Evolutionary conservation across 2,797 vertebrate genomes (phyloP).

Genomic region (Selene dorsalis): DNA sequence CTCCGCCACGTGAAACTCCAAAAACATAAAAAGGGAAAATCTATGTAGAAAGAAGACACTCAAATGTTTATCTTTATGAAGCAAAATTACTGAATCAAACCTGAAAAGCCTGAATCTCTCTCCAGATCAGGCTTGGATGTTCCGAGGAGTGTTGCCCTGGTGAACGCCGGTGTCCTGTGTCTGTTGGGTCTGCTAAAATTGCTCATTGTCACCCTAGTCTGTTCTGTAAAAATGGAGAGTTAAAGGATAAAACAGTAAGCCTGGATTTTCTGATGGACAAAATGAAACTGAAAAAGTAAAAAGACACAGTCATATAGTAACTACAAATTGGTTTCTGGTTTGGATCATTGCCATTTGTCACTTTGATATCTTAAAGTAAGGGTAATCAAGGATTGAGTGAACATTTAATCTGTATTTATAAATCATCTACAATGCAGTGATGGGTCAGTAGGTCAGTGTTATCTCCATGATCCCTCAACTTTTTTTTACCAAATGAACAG

Average conservation of each 20-base stretch:
- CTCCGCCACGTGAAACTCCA: not conserved
- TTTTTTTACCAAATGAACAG: too few species aligned
- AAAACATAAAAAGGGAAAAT: slow-evolving; percentile 4
- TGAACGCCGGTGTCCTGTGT: slow-evolving; percentile 61
- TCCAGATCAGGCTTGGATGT: slow-evolving; percentile 83
- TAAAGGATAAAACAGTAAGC: not conserved
- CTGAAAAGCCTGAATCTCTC: slow-evolving; percentile 92
- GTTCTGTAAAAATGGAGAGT: slow-evolving; percentile 13
- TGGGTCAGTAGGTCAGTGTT: not conserved
- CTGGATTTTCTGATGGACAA: not conserved
- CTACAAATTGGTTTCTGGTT: not conserved
- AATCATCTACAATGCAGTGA: not conserved
- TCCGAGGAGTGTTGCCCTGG: slow-evolving; percentile 65
- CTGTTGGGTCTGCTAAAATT: slow-evolving; percentile 56
- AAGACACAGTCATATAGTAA: too few species aligned
- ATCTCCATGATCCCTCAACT: not conserved
- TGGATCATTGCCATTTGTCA: not conserved
- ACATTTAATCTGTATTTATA: not conserved
- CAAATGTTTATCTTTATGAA: not conserved
- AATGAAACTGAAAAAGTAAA: too few species aligned
- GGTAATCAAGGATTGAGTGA: not conserved
- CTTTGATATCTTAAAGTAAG: not conserved
- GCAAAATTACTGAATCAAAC: slow-evolving; percentile 68
- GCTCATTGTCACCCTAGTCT: slow-evolving; percentile 61
- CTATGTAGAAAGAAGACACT: slow-evolving; percentile 3